These are phyloP conservation scores for Lanius ludovicianus DNA, from an alignment of 2,113 vertebrate genomes.

Conservation along the genomic window DNA sequence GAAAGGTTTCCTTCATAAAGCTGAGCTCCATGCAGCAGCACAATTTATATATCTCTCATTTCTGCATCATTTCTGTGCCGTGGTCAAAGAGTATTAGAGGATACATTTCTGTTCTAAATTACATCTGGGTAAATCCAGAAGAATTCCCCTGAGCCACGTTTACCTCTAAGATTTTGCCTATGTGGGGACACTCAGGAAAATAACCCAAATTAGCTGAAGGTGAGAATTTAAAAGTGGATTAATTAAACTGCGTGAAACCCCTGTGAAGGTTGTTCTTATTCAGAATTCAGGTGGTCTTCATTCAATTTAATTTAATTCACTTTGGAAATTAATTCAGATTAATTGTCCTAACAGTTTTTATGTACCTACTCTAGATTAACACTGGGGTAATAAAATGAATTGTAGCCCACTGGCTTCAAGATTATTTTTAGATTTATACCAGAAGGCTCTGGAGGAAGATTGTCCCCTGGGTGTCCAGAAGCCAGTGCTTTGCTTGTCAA, in stretches of 20 bases:
- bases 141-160: conserved; percentile 20
- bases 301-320: conserved; percentile 65
- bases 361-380: conserved; percentile 42
- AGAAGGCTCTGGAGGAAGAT: background rate
- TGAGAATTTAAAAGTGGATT: conserved; percentile 63
- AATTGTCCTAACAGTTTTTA: conserved; percentile 55
- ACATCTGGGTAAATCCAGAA: conserved; percentile 47
- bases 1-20: background rate
- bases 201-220: conserved; percentile 65
- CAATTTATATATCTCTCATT: background rate
- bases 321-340: conserved; percentile 66
- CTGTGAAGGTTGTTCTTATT: conserved; percentile 60
- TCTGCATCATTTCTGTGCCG: conserved; percentile 9
- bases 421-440: conserved; percentile 23
- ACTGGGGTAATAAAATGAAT: conserved; percentile 38
- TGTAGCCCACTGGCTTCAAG: conserved; percentile 34
- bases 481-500: background rate
- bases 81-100: conserved; percentile 58
- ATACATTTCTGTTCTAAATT: conserved; percentile 57
- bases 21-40: background rate
- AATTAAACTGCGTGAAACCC: conserved; percentile 54
- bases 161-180: conserved; percentile 54
- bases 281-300: conserved; percentile 66
- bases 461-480: background rate
- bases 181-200: conserved; percentile 30